Evolutionary conservation across 2,797 vertebrate genomes (phyloP), one percentile per base, ranked within the genome.

Genomic region (Garrulus glandarius): DNA sequence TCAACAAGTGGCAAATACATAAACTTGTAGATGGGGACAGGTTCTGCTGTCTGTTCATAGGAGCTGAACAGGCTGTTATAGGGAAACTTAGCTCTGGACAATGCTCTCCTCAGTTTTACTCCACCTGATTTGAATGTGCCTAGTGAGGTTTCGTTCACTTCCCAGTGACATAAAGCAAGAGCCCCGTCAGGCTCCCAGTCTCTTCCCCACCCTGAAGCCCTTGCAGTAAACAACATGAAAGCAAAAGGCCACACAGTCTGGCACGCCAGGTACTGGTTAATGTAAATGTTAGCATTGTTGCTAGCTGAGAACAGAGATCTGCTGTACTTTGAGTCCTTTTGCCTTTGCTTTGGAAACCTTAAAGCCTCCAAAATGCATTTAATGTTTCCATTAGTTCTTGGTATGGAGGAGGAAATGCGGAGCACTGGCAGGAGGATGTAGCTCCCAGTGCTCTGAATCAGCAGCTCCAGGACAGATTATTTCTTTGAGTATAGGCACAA

Each of bases 331-430:
- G 41, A 69, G 43, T 67, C 44, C 29, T 60, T 90, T 85, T 79
- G 64, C 18, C 56, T 92, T 81, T 59, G 59, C 46, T 91, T 90
- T 95, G 67, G 90, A 94, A 97, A 92, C 43, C 59, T 50, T 68
- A 32, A 87, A 43, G n/a, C 52, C n/a, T 89, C 76, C 44, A 86
- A 82, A 80, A 87, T 0, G 0, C 23, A 7, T 24, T n/a, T 52
- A 46, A 50, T 15, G 6, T 76, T 91, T 77, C 24, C 56, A 59
- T 46, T 75, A 46, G 44, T 65, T 76, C 59, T 69, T 74, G 52
- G 32, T 87, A 29, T 3, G 0, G 4, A 53, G 49, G 20, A 72
- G 13, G 67, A 91, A 69, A 29, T n/a, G 22, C 36, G 74, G 50
- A 72, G n/a, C 46, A 13, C 27, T 72, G 68, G 27, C 84, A 83